Evolutionary conservation across 1,140 invertebrate species (phyloP).

Genomic region (Neodiprion lecontei): DNA sequence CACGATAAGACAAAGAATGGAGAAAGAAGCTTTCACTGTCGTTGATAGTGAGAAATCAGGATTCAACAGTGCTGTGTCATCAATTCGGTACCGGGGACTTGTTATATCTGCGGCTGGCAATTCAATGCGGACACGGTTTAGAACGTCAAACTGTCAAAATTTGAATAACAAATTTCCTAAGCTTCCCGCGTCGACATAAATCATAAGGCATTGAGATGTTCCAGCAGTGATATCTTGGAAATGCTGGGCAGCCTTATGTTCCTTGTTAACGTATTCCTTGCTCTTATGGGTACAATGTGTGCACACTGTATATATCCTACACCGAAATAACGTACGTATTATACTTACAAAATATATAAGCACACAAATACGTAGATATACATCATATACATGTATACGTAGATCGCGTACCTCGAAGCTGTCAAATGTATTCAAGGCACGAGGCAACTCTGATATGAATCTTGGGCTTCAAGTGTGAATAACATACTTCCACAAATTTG

Average conservation of each 20-base stretch:
- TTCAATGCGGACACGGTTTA: neutral
- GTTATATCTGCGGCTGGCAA: neutral
- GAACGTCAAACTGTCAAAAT: neutral
- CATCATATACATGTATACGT: too few relatives aligned
- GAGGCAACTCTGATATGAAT: neutral
- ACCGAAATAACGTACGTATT: neutral
- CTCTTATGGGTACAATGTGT: neutral
- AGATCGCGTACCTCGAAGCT: neutral
- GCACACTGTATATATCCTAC: neutral
- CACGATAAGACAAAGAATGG: too few relatives aligned
- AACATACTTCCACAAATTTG: slow-evolving; percentile 3
- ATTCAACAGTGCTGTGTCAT: too few relatives aligned
- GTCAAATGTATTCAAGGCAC: slow-evolving; percentile 3
- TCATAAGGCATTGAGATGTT: slow-evolving; percentile 1
- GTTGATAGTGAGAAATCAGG: too few relatives aligned
- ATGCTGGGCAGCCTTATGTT: neutral
- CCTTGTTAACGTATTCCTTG: neutral
- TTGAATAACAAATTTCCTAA: neutral
- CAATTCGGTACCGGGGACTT: too few relatives aligned
- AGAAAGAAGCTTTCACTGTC: too few relatives aligned
- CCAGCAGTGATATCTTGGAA: slow-evolving; percentile 1
- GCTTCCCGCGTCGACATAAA: neutral
- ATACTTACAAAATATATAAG: neutral
- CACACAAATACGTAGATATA: too few relatives aligned
- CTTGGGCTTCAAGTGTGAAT: neutral